Conservation (phyloP, 37 sponge, comb jelly and placozoan genomes). For the Mnemiopsis leidyi region DNA sequence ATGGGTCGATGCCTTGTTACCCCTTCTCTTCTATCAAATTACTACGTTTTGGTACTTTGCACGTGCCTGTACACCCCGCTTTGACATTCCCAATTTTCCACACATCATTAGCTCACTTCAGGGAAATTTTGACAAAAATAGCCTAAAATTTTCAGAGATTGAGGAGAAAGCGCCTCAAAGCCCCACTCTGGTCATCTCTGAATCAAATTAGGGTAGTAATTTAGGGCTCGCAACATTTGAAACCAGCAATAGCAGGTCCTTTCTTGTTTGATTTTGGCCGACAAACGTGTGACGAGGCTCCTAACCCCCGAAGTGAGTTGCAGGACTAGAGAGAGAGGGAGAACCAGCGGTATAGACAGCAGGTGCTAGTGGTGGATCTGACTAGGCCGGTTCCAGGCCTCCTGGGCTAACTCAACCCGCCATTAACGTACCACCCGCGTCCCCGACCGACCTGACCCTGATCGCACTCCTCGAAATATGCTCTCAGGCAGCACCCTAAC, state of each 20-base stretch:
- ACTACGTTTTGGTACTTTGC: neutral
- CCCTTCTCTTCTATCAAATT: neutral
- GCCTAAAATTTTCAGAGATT: neutral
- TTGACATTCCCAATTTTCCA: neutral
- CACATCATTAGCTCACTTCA: neutral
- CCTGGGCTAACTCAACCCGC: neutral
- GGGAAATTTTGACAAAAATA: neutral
- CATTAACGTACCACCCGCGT: neutral
- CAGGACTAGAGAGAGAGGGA: neutral
- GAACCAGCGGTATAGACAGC: neutral
- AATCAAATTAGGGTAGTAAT: conserved; percentile 48
- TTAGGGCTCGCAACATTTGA: conserved; percentile 45
- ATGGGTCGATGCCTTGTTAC: neutral
- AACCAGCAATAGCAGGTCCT: neutral
- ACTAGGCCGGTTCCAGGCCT: neutral
- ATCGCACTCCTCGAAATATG: too few relatives aligned
- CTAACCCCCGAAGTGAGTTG: neutral
- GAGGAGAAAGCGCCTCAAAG: neutral
- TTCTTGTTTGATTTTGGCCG: neutral
- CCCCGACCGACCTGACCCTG: neutral
- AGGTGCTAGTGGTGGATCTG: neutral
- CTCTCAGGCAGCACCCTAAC: neutral
- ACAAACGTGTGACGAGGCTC: neutral
- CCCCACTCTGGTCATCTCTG: neutral
- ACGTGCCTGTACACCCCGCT: neutral